Base-by-base conservation (phyloP, 2,888 invertebrate genomes). In the Drosophila tripunctata region DNA sequence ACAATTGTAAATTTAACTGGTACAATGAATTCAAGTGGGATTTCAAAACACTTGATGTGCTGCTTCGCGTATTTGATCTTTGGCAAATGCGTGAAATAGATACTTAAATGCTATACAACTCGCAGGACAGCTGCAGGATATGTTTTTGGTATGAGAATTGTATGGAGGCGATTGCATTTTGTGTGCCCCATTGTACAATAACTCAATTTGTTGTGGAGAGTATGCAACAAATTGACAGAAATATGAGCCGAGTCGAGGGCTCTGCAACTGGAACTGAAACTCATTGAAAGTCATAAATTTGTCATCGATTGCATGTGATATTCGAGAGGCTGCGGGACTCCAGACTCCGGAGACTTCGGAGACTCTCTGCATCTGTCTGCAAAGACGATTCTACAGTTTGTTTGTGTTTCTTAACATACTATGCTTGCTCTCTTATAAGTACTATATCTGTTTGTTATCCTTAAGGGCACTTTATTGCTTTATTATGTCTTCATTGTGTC, bases 231-330 rank as follows among this genome's bases (percentile, higher is more conserved):
- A 84, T 79, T 87, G 83, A 87, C 88, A 82, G 83, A 87, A 84
- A 84, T 84, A 84, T 79, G 83, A 84, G 62, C 70, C 73, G 43
- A 57, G 48, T 52, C 24, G 48, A 69, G 65, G 24, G 70, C 70
- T 21, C 52, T 24, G 52, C 10, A 55, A 24, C 33, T 40, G 45
- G 27, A 27, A 27, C 27, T 27, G 27, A 27, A 58, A 57, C 67
- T 56, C 76, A 75, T 67, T 72, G 45, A 55, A 74, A 83, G 83
- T 87, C 83, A 84, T 84, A 84, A 84, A 84, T 84, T 84, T 84
- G 80, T 84, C 88, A 84, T 77, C 83, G 83, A 84, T 84, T 84
- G 88, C 86, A 87, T 87, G 83, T 84, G 83, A 84, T 87, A 84
- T 85, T 79, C 60, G 83, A 82, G 67, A 51, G 57, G 55, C 80